Percentiles rank a stretch among this genome's conserved stretches.
Evolutionary conservation across 1,140 invertebrate species (phyloP).

Genomic region (Lepidurus apus): DNA sequence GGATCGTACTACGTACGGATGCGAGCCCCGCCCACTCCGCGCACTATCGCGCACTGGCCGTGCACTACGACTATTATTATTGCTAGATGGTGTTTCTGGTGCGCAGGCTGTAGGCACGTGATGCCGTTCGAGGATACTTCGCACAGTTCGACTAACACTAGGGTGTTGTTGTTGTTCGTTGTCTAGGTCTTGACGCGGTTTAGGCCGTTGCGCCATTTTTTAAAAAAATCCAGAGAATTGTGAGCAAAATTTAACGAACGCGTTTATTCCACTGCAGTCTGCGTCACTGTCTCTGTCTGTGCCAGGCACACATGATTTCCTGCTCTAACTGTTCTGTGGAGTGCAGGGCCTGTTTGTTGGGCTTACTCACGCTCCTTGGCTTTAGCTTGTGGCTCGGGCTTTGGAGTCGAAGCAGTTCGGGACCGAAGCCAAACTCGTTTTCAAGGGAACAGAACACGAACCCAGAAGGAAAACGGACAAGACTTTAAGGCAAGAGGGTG

Average conservation of each 20-base stretch:
- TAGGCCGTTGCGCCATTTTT: background rate
- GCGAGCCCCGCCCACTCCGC: slow-evolving; percentile 13
- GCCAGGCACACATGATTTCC: slow-evolving; percentile 20
- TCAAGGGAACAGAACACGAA: slow-evolving; percentile 18
- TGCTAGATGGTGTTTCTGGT: background rate
- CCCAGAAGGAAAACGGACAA: background rate
- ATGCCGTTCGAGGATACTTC: slow-evolving; percentile 18
- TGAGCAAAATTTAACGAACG: background rate
- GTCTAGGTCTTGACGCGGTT: background rate
- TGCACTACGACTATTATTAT: slow-evolving; percentile 10
- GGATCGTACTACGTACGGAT: background rate
- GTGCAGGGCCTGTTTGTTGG: slow-evolving; percentile 9
- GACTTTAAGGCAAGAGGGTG: background rate
- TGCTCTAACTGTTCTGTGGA: slow-evolving; percentile 13
- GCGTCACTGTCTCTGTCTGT: slow-evolving; percentile 9
- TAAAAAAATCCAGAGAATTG: background rate
- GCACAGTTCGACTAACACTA: slow-evolving; percentile 21
- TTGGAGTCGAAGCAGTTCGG: slow-evolving; percentile 9
- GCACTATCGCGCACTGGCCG: background rate
- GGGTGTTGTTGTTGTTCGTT: slow-evolving; percentile 5
- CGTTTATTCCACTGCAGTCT: background rate
- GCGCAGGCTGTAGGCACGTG: slow-evolving; percentile 12
- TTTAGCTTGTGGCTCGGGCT: background rate
- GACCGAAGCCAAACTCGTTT: slow-evolving; percentile 21
- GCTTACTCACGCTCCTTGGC: slow-evolving; percentile 17